Base-by-base conservation (phyloP, 2,888 invertebrate genomes). In the Ormyrus nitidulus region DNA sequence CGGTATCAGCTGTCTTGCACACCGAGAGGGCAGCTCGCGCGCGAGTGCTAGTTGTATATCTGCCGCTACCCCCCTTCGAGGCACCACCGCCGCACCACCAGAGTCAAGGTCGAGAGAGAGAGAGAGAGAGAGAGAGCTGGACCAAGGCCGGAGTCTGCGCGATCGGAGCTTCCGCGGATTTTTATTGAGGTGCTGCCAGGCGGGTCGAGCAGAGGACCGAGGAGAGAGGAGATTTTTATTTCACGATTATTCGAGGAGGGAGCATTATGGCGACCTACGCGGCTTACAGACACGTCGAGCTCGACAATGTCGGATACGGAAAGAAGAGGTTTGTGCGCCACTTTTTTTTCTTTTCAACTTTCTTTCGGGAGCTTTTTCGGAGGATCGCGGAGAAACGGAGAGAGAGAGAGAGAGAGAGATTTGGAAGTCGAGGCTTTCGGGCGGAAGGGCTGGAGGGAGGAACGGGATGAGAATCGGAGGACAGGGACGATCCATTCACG, bases 231-330 rank as follows among this genome's bases (percentile, higher is more conserved):
- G 34, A 34, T 4, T 34, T 4, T 34, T 34, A 34, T 34, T 34
- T 34, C 34, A 4, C 34, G 4, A 34, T 34, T 34, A 4, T 4
- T 34, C 34, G 53, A 53, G 53, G 53, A 11, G 34, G 64, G 6
- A 53, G 2, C 0, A 46, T 46, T 88, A 96, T 97, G 97, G 97
- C 97, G 91, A 96, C 97, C 91, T 97, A 97, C 93, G 96, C 97
- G 90, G 95, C 96, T 86, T 97, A 96, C 93, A 96, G 97, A 92
- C 97, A 97, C 92, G 95, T 97, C 91, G 97, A 97, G 92, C 94
- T 97, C 88, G 97, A 97, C 94, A 96, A 97, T 92, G 95, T 97
- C 91, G 97, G 97, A 91, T 96, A 95, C 92, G 96, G 97, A 91
- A 97, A 97, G 92, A 96, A 96, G 92, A 96, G 97, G 97, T 97